These are phyloP conservation scores for Pantala flavescens DNA, from an alignment of 1,140 invertebrate genomes.

Conservation along the genomic window DNA sequence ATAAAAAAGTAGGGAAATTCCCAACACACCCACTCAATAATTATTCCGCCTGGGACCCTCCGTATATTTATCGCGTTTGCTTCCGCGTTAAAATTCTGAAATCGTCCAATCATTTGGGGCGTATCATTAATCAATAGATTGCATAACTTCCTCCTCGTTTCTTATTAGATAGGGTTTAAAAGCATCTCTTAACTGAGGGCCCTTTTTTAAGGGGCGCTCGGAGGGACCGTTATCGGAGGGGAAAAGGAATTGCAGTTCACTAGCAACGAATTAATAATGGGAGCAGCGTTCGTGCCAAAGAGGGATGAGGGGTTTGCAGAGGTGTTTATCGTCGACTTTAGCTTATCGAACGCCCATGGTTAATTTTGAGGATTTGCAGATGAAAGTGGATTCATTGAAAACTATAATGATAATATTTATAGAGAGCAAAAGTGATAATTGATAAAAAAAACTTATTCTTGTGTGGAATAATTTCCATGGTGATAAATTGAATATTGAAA, in stretches of 20 bases:
- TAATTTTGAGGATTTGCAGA: no score
- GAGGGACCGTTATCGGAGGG: background rate
- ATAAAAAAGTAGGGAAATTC: no score
- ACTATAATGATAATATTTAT: no score
- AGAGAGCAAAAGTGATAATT: no score
- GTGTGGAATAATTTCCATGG: no score
- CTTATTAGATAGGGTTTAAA: background rate
- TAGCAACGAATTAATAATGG: slow-evolving; percentile 7
- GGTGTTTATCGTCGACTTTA: no score
- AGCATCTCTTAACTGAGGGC: background rate
- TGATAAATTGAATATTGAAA: no score
- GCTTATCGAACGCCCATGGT: no score
- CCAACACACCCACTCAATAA: background rate
- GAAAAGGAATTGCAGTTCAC: background rate
- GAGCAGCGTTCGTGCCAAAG: background rate
- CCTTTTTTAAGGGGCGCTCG: background rate
- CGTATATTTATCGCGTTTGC: background rate
- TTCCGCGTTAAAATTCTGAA: background rate
- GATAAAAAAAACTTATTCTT: no score
- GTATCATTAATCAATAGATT: background rate
- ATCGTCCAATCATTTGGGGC: background rate
- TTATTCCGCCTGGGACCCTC: background rate
- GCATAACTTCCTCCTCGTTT: background rate
- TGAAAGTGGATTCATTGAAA: no score
- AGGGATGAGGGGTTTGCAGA: background rate